These are phyloP conservation scores for Ctenodactylus gundi DNA, from an alignment of 2,113 vertebrate species.

Conservation along the genomic window DNA sequence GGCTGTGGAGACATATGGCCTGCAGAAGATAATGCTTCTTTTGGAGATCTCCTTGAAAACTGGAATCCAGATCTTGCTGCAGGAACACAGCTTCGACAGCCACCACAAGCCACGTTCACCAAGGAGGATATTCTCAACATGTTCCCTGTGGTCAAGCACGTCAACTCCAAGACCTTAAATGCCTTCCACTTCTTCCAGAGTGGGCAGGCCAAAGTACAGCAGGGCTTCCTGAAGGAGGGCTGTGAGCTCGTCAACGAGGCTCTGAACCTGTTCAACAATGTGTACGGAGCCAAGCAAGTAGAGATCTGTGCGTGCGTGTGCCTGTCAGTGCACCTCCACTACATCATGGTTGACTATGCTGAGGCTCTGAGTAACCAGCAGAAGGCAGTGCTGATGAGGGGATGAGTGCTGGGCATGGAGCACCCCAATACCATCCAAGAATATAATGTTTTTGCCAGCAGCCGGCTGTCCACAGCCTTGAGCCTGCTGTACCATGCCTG, in stretches of 20 bases:
- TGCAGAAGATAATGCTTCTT: slow-evolving; percentile 97
- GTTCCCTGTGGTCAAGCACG: slow-evolving; percentile 98
- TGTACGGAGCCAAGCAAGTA: slow-evolving; percentile 98
- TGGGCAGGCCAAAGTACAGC: slow-evolving; percentile 98
- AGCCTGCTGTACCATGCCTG: slow-evolving; percentile 96
- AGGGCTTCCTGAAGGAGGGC: slow-evolving; percentile 99
- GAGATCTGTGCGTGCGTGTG: slow-evolving; percentile 98
- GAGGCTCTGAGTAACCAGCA: slow-evolving; percentile 99
- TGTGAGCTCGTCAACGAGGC: slow-evolving; percentile 98
- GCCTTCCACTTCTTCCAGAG: slow-evolving; percentile 99
- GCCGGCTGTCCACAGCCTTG: slow-evolving; percentile 91
- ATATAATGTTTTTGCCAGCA: slow-evolving; percentile 92
- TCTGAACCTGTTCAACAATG: slow-evolving; percentile 98
- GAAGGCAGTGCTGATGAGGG: slow-evolving; percentile 99
- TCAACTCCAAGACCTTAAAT: slow-evolving; percentile 98
- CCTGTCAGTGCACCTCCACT: slow-evolving; percentile 96
- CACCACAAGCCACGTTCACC: slow-evolving; percentile 96
- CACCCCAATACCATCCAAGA: slow-evolving; percentile 99
- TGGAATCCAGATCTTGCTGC: slow-evolving; percentile 98
- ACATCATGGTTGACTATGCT: slow-evolving; percentile 98
- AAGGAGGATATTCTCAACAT: slow-evolving; percentile 99
- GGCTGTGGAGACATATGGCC: slow-evolving; percentile 91
- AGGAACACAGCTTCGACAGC: slow-evolving; percentile 97
- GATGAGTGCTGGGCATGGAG: slow-evolving; percentile 95
- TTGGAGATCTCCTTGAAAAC: slow-evolving; percentile 97